A percentile compares a stretch with the other conserved stretches of the same genome.
Evolutionary conservation across 2,113 vertebrate genomes (phyloP).

Genomic region (Rhinichthys klamathensis): DNA sequence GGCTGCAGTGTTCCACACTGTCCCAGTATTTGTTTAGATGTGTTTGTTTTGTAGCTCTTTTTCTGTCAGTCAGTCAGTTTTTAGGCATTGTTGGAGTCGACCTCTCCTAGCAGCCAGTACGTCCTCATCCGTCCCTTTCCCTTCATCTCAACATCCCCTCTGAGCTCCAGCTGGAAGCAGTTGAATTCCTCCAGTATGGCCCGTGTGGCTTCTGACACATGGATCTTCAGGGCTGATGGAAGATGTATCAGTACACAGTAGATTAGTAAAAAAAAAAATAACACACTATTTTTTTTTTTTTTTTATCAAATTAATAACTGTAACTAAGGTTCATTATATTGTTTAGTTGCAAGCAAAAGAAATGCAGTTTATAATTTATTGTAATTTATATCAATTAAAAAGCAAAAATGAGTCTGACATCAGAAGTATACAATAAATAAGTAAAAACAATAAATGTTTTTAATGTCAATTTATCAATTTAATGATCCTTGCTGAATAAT

Average conservation of each 20-base stretch:
- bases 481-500: too few species aligned
- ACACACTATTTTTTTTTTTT: too few species aligned
- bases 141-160: conserved; percentile 90
- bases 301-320: too few species aligned
- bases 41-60: conserved; percentile 18
- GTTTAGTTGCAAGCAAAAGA: too few species aligned
- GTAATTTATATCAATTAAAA: background rate
- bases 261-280: background rate
- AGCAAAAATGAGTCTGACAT: background rate
- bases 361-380: too few species aligned
- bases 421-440: background rate
- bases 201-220: conserved; percentile 84
- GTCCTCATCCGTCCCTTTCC: conserved; percentile 87
- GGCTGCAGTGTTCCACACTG: background rate
- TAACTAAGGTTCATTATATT: too few species aligned
- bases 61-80: background rate
- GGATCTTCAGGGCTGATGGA: conserved; percentile 86
- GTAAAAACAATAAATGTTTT: too few species aligned
- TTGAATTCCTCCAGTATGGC: conserved; percentile 82
- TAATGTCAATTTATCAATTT: too few species aligned
- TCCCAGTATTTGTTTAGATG: conserved; percentile 1
- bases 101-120: conserved; percentile 85
- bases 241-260: background rate
- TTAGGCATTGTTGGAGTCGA: conserved; percentile 54
- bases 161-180: conserved; percentile 82